Percentiles rank a stretch among this genome's conserved stretches.
phyloP scores from a whole-genome alignment of 2,888 invertebrate species.

The Anthophora plumipes region DNA sequence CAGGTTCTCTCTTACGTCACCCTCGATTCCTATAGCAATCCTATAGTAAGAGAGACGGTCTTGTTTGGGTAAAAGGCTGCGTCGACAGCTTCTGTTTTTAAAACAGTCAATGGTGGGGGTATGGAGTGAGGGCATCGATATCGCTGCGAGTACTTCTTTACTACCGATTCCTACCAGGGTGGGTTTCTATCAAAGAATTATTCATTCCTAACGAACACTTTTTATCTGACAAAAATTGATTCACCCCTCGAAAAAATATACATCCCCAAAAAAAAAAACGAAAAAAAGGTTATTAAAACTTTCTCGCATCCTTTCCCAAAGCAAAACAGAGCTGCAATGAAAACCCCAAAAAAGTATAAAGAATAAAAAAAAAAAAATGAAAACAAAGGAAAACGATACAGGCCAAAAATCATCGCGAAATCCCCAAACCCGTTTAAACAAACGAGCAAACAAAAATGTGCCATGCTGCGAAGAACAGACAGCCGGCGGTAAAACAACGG shows the following conservation, averaged over 20 bases:
- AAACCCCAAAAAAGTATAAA: too few species aligned
- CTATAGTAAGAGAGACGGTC: too few species aligned
- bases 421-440: neutral
- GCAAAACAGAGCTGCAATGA: neutral
- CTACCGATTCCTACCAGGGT: too few species aligned
- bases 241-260: too few species aligned
- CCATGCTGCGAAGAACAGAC: neutral
- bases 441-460: neutral
- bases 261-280: too few species aligned
- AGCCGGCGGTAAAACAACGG: neutral
- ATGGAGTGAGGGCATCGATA: neutral
- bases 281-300: too few species aligned
- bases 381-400: neutral
- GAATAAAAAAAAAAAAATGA: neutral
- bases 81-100: constrained; percentile 23
- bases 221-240: too few species aligned
- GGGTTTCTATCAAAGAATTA: too few species aligned
- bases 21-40: constrained; percentile 67
- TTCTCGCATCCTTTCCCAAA: neutral
- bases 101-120: neutral
- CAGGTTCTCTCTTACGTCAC: constrained; percentile 73
- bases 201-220: too few species aligned
- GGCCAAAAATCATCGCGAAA: neutral
- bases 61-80: constrained; percentile 37
- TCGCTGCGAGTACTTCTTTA: neutral